Base-by-base conservation (phyloP, 2,113 vertebrate species). In the Cardinalis cardinalis region DNA sequence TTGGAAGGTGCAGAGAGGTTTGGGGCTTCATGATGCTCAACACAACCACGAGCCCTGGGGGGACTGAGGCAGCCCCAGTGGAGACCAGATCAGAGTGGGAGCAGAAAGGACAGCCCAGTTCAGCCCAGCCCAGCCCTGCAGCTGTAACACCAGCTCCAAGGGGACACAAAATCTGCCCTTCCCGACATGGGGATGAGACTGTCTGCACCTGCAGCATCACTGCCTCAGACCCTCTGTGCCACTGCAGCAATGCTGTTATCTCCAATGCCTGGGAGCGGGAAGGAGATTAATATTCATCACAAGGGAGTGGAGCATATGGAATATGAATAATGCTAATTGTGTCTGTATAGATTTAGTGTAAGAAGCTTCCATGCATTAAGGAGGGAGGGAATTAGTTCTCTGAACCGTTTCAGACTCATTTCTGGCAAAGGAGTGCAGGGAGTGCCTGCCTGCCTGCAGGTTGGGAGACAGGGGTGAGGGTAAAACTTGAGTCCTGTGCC, bases 291-390 rank as follows among this genome's bases (percentile, higher is more conserved):
- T 97, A 96, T 97, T 97, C 96, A 95, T 94, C 95, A 94, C 94
- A 56, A 88, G 94, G 71, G 93, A 97, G 89, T 11, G 10, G 87
- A 95, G 95, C 96, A 95, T 96, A 96, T 97, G 96, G 96, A 95
- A 96, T 95, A 97, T 95, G 96, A 96, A 97, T 95, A 96, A 97
- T 97, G 95, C 95, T 97, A 97, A 97, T 97, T 96, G 94, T 95
- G 92, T 82, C 93, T 93, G 95, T 95, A 96, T 96, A 96, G 96
- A 95, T 95, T 97, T 96, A 96, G 91, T 2, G 59, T 95, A 95
- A 95, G 94, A 95, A 93, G 95, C 94, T 94, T 95, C 95, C 72
- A 71, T 95, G 88, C 92, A 92, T 95, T 94, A 91, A 90, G 86
- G 74, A 92, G 64, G 84, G 86, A 90, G 91, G 91, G 91, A 95